Evolutionary conservation across 2,113 vertebrate genomes (phyloP).

Genomic region (Mirounga angustirostris): DNA sequence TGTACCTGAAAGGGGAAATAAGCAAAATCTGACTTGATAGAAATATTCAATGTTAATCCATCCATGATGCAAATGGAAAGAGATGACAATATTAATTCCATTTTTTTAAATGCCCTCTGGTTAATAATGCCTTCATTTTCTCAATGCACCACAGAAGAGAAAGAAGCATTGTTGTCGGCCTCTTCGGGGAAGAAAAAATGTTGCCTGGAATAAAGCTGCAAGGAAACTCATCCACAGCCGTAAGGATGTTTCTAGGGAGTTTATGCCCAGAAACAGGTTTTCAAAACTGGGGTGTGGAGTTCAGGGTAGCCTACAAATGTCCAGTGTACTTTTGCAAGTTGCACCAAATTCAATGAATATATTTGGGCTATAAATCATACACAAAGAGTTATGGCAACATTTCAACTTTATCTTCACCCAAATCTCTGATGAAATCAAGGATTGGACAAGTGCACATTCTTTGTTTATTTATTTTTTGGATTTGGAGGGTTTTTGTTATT

Average conservation of each 20-base stretch:
- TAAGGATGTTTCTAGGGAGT: not conserved
- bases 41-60: slow-evolving; percentile 48
- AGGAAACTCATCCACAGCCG: not conserved
- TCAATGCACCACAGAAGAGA: not conserved
- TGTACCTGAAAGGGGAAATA: not conserved
- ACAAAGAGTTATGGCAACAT: not conserved
- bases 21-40: not conserved
- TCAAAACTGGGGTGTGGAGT: not conserved
- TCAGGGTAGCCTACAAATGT: not conserved
- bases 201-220: not conserved
- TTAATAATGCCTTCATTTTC: not conserved
- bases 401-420: not conserved
- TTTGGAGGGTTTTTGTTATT: slow-evolving; percentile 1
- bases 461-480: not conserved
- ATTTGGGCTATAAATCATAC: not conserved
- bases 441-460: not conserved
- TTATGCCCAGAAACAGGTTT: not conserved
- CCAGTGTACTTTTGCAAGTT: not conserved
- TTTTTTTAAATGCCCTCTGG: not conserved
- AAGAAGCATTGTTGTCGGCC: not conserved
- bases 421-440: slow-evolving; percentile 43
- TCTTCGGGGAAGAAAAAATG: not conserved
- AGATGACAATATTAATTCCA: not conserved
- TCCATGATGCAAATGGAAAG: not conserved
- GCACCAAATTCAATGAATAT: not conserved